These are phyloP conservation scores for Hecatera dysodea DNA, from an alignment of 2,888 invertebrate genomes.

Conservation along the genomic window DNA sequence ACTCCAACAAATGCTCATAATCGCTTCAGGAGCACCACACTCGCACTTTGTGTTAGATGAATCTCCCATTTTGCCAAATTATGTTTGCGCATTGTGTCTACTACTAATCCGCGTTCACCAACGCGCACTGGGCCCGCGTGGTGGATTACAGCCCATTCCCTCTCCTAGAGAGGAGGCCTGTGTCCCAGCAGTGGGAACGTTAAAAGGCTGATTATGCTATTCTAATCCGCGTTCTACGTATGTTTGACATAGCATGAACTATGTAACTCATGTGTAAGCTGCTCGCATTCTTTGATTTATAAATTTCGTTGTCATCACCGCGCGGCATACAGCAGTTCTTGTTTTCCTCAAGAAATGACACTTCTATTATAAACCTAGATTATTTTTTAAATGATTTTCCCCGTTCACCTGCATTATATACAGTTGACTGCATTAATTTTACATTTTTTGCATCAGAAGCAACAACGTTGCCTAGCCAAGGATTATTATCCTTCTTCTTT, in stretches of 20 bases:
- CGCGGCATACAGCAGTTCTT: not conserved
- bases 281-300: not conserved
- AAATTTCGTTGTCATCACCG: not conserved
- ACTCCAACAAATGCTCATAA: not conserved
- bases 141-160: no score
- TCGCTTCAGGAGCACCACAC: not conserved
- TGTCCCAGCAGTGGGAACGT: no score
- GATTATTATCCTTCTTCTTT: not conserved
- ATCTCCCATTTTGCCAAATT: no score
- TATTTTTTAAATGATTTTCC: slow-evolving; percentile 1
- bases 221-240: not conserved
- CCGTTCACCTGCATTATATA: no score
- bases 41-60: no score
- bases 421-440: not conserved
- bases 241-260: not conserved
- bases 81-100: no score
- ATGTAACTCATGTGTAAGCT: not conserved
- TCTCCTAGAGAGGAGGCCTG: no score
- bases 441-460: no score
- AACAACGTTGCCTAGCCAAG: not conserved
- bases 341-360: no score
- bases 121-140: no score
- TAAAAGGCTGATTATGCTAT: no score
- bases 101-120: no score
- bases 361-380: not conserved